Conservation (phyloP, 1,140 invertebrate species). For the Drosophila miranda region DNA sequence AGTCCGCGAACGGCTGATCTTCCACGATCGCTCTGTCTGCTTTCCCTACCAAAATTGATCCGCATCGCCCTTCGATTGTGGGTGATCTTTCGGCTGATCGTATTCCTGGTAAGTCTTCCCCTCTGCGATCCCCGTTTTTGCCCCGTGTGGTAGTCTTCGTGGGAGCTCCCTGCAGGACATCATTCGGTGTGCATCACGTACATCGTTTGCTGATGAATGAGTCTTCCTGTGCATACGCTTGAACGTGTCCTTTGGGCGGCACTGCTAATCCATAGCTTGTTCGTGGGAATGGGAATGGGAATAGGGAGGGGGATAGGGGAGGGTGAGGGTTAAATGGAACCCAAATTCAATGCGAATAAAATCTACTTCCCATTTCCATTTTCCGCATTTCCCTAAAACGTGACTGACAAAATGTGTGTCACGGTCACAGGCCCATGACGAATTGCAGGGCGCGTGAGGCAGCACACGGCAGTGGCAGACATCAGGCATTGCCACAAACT, state of each 20-base stretch:
- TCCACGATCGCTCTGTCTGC: too few species aligned
- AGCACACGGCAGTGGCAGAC: slow-evolving; percentile 12
- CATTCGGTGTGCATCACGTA: too few species aligned
- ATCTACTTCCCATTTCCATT: slow-evolving; percentile 47
- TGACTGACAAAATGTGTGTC: slow-evolving; percentile 70
- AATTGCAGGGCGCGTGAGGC: slow-evolving; percentile 69
- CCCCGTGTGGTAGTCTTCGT: too few species aligned
- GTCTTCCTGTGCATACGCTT: slow-evolving; percentile 29
- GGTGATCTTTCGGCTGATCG: too few species aligned
- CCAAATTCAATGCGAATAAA: slow-evolving; percentile 74
- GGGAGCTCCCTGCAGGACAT: too few species aligned
- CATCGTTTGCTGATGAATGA: too few species aligned
- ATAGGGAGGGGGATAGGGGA: neutral
- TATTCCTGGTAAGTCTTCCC: too few species aligned
- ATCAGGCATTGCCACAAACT: neutral
- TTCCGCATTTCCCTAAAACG: slow-evolving; percentile 42
- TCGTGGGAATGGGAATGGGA: neutral
- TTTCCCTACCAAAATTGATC: too few species aligned
- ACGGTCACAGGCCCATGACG: slow-evolving; percentile 67
- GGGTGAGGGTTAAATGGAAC: neutral
- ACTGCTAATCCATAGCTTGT: slow-evolving; percentile 56
- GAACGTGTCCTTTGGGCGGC: slow-evolving; percentile 69
- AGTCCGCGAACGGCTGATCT: too few species aligned
- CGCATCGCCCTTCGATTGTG: too few species aligned
- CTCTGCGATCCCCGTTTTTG: too few species aligned